Percentiles rank a stretch among this genome's conserved stretches.
Evolutionary conservation across 2,797 vertebrate genomes (phyloP).

Genomic region (Vipera ursinii): DNA sequence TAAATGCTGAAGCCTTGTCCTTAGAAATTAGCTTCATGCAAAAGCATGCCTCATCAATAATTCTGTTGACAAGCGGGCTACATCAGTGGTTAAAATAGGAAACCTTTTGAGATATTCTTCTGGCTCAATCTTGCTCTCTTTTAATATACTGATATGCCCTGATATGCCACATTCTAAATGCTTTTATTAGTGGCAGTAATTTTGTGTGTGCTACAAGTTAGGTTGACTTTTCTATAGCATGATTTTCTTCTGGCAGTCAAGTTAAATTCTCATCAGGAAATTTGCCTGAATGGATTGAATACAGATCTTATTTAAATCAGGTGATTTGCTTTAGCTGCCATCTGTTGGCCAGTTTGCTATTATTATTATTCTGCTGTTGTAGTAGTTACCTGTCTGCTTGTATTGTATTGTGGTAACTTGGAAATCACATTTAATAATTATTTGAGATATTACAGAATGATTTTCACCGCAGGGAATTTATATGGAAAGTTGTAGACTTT

Average conservation of each 20-base stretch:
- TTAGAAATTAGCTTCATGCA: slow-evolving; percentile 53
- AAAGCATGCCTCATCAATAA: slow-evolving; percentile 63
- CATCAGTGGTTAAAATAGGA: slow-evolving; percentile 57
- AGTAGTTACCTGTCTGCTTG: slow-evolving; percentile 72
- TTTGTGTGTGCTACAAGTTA: slow-evolving; percentile 65
- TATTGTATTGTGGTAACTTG: slow-evolving; percentile 67
- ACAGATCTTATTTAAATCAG: slow-evolving; percentile 71
- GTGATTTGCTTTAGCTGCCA: slow-evolving; percentile 76
- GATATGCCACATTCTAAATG: slow-evolving; percentile 11
- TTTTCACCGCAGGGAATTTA: slow-evolving; percentile 57
- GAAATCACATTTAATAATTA: slow-evolving; percentile 66
- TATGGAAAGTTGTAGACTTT: not conserved
- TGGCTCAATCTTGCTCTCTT: slow-evolving; percentile 52
- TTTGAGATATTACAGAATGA: slow-evolving; percentile 64
- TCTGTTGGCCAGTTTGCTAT: slow-evolving; percentile 75
- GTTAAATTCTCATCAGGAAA: slow-evolving; percentile 70
- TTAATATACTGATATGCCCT: slow-evolving; percentile 44
- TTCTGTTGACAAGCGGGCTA: slow-evolving; percentile 59
- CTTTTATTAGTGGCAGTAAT: slow-evolving; percentile 42
- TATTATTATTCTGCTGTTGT: slow-evolving; percentile 68
- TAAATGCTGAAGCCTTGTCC: slow-evolving; percentile 55
- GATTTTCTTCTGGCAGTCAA: slow-evolving; percentile 70
- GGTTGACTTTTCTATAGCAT: slow-evolving; percentile 62
- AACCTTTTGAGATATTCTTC: slow-evolving; percentile 47
- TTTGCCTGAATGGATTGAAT: slow-evolving; percentile 51